phyloP scores from a whole-genome alignment of 2,888 invertebrate genomes.

The Chrysolina americana region DNA sequence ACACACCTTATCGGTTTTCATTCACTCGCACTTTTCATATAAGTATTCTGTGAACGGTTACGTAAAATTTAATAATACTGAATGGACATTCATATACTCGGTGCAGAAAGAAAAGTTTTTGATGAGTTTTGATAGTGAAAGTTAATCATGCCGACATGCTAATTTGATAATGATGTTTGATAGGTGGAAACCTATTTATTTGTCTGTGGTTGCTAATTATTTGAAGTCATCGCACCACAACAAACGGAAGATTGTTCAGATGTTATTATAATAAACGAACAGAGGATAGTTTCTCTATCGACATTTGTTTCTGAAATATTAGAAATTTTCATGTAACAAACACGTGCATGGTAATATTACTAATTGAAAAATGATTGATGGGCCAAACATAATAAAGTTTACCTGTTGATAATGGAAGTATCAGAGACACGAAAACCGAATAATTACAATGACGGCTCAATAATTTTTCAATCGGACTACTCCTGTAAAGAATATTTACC shows the following conservation, averaged over 20 bases:
- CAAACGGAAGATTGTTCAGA: background rate
- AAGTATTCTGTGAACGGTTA: background rate
- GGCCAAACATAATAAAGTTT: too few relatives aligned
- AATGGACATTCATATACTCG: background rate
- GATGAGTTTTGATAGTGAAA: slow-evolving; percentile 6
- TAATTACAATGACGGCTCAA: too few relatives aligned
- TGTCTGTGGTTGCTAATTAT: background rate
- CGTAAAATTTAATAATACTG: background rate
- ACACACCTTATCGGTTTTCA: background rate
- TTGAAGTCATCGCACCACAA: background rate
- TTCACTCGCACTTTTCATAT: background rate
- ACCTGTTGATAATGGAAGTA: too few relatives aligned
- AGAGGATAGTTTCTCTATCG: background rate
- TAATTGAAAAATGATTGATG: too few relatives aligned
- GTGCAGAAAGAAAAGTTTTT: background rate
- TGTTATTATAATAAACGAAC: background rate
- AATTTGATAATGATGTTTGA: slow-evolving; percentile 5
- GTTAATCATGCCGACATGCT: background rate
- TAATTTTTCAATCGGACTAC: too few relatives aligned
- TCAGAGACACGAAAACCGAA: too few relatives aligned
- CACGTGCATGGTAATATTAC: background rate
- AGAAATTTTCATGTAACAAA: background rate
- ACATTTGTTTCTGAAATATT: background rate
- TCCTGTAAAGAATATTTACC: too few relatives aligned
- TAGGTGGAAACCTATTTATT: background rate